These are phyloP conservation scores for Charaxes varanes DNA, from an alignment of 1,140 invertebrate species.

Conservation along the genomic window DNA sequence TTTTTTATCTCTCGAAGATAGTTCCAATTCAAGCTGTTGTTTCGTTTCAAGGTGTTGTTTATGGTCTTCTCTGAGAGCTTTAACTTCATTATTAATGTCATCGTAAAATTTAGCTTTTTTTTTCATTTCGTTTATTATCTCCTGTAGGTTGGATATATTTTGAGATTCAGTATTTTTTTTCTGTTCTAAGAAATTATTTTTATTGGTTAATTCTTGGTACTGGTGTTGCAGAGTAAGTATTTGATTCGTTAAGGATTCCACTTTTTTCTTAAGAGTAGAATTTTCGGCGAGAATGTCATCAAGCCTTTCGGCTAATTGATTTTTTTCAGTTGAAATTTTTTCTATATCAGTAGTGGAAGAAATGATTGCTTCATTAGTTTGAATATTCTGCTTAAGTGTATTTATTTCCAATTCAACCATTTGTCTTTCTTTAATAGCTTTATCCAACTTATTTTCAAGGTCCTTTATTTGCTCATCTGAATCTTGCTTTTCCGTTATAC, in stretches of 20 bases:
- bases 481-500: conserved; percentile 40
- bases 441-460: neutral
- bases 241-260: conserved; percentile 26
- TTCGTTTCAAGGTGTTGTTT: conserved; percentile 31
- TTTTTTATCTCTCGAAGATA: conserved; percentile 44
- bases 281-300: conserved; percentile 32
- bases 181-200: conserved; percentile 34
- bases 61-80: conserved; percentile 38
- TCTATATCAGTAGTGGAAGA: conserved; percentile 22
- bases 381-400: conserved; percentile 37
- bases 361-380: conserved; percentile 26
- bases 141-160: conserved; percentile 23
- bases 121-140: conserved; percentile 37
- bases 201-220: conserved; percentile 24
- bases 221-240: conserved; percentile 25
- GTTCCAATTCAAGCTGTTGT: conserved; percentile 39
- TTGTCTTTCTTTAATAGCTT: conserved; percentile 1
- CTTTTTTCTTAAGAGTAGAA: conserved; percentile 24
- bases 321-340: conserved; percentile 24
- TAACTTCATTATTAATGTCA: conserved; percentile 23
- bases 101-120: conserved; percentile 29
- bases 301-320: conserved; percentile 21
- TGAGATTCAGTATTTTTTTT: conserved; percentile 21
- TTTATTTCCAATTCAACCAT: conserved; percentile 31
- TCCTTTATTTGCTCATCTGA: conserved; percentile 1